phyloP scores from a whole-genome alignment of 2,888 invertebrate genomes.

The Drosophila paramelanica region DNA sequence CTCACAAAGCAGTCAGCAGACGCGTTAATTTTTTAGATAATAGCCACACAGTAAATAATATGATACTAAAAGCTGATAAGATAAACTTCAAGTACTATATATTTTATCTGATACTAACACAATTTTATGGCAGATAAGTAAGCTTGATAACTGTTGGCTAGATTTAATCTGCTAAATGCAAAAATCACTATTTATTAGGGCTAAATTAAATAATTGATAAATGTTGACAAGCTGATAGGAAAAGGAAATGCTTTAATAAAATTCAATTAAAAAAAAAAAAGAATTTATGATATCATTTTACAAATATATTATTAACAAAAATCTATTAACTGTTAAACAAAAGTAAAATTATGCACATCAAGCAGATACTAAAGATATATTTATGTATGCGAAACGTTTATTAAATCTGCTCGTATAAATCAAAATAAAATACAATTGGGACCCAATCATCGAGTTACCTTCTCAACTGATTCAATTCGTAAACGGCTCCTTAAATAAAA shows the following conservation, averaged over 20 bases:
- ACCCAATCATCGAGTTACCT: constrained; percentile 7
- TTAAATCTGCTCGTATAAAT: background rate
- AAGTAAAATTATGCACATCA: too few relatives aligned
- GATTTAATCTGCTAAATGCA: constrained; percentile 27
- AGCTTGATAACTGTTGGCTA: constrained; percentile 31
- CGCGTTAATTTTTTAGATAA: constrained; percentile 16
- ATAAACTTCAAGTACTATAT: constrained; percentile 12
- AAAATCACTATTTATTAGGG: constrained; percentile 26
- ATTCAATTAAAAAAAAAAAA: background rate
- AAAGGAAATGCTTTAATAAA: background rate
- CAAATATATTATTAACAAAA: too few relatives aligned
- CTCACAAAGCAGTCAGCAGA: background rate
- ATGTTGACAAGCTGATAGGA: constrained; percentile 10
- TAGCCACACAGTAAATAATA: constrained; percentile 9
- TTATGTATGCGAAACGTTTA: background rate
- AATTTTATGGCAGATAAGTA: constrained; percentile 30
- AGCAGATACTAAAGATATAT: too few relatives aligned
- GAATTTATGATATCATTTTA: too few relatives aligned
- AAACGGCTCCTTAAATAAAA: background rate
- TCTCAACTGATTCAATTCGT: constrained; percentile 4
- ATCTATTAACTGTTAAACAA: too few relatives aligned
- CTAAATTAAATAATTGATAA: constrained; percentile 29
- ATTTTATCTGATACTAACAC: constrained; percentile 14
- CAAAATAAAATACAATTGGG: background rate
- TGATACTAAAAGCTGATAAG: constrained; percentile 25